Base-by-base conservation (phyloP, 2,113 vertebrate genomes). In the Aegithalos caudatus region DNA sequence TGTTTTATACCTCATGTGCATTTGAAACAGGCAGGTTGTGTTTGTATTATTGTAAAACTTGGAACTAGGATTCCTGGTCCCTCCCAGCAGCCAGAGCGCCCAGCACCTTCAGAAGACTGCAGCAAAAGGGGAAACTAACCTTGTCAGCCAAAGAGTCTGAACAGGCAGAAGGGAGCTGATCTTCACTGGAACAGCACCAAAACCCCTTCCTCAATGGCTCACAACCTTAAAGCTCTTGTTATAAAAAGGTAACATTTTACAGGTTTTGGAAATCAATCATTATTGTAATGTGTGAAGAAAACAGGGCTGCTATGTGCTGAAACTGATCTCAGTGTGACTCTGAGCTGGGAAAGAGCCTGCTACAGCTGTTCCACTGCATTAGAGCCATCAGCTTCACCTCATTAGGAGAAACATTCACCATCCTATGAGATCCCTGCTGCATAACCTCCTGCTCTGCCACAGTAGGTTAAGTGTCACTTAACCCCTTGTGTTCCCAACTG, bases 381-480 rank as follows among this genome's bases (percentile, higher is more conserved):
- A 90, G 24, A 73, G 29, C 61, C 86, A 91, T 96, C 76, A 83
- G 90, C 86, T 94, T 86, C 77, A 92, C 86, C 81, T 97, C 91
- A 90, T 97, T 92, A 96, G 57, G 61, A 92, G 81, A 90, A 66
- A 65, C 33, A 61, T 70, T 96, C 73, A 90, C 91, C 90, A 96
- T 95, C 89, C 81, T 65, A 11, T 73, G 90, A 92, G 74, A 88
- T 72, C 62, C 65, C 76, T 78, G 66, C 76, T 84, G 67, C 21
- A 56, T 51, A 66, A 92, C 90, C 86, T 92, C 76, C 80, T 95
- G 45, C 62, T 86, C 70, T 91, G 74, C 53, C 73, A 31, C 12
- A 16, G n/a, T 17, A 58, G n/a, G n/a, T 37, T 35, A 24, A 81
- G 33, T 16, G 11, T 81, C 74, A 19, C 42, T 95, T 95, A 94